Conservation (phyloP, 2,113 vertebrate genomes). For the Rhinopithecus roxellana region DNA sequence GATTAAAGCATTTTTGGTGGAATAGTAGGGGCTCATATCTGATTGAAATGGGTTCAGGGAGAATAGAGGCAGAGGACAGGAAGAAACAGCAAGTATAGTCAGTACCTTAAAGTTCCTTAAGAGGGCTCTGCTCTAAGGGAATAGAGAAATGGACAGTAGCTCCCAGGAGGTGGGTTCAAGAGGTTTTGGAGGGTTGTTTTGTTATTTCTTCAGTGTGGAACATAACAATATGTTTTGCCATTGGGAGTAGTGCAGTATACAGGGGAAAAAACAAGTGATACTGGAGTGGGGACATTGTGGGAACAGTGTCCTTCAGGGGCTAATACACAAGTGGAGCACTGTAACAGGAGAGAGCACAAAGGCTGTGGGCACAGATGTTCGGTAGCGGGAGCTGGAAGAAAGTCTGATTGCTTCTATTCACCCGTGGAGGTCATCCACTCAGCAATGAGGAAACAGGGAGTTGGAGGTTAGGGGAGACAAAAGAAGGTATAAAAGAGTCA, state of each 20-base stretch:
- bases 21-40: neutral
- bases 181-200: neutral
- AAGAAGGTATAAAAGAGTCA: neutral
- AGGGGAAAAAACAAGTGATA: neutral
- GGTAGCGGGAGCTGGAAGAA: neutral
- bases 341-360: neutral
- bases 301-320: slow-evolving; percentile 38
- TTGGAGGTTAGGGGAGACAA: slow-evolving; percentile 18
- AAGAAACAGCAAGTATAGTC: neutral
- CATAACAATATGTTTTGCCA: neutral
- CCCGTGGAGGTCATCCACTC: slow-evolving; percentile 48
- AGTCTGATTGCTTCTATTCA: slow-evolving; percentile 49
- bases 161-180: neutral
- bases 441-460: neutral
- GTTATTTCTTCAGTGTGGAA: neutral
- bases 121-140: neutral
- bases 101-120: neutral
- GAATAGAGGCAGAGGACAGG: neutral
- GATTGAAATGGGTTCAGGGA: neutral
- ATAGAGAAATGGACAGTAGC: neutral
- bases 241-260: neutral
- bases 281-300: too few relatives aligned
- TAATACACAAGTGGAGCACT: neutral
- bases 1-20: neutral
- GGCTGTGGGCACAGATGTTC: slow-evolving; percentile 55